phyloP scores from a whole-genome alignment of 2,888 invertebrate species.

The Euzetes globulus region DNA sequence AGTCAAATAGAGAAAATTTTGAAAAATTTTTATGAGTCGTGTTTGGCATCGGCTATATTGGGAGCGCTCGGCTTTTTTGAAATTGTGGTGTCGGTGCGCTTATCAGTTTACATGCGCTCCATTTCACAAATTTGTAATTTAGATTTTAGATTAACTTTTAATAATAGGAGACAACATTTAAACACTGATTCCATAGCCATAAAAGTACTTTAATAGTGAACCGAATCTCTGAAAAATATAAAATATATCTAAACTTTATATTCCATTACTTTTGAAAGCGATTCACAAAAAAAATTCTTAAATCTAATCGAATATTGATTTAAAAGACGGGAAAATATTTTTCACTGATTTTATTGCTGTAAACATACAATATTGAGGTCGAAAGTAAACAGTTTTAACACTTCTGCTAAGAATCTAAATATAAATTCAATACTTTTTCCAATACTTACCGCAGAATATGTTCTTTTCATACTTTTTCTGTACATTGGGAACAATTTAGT shows the following conservation, averaged over 20 bases:
- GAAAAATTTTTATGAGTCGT: constrained; percentile 15
- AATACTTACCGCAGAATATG: background rate
- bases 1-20: constrained; percentile 5
- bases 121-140: constrained; percentile 31
- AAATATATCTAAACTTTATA: background rate
- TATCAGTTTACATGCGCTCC: constrained; percentile 29
- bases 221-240: too few relatives aligned
- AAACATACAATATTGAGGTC: constrained; percentile 23
- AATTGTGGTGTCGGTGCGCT: background rate
- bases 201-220: too few relatives aligned
- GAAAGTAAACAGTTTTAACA: background rate
- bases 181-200: constrained; percentile 17
- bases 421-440: background rate
- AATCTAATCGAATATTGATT: background rate
- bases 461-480: constrained; percentile 12
- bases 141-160: constrained; percentile 22
- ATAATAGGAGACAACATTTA: constrained; percentile 25
- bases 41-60: background rate
- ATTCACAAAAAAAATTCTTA: background rate
- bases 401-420: background rate
- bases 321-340: background rate
- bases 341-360: background rate
- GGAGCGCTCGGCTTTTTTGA: background rate
- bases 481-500: constrained; percentile 19
- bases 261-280: background rate